Conservation (phyloP, 2,797 vertebrate species). For the Knipowitschia caucasica region DNA sequence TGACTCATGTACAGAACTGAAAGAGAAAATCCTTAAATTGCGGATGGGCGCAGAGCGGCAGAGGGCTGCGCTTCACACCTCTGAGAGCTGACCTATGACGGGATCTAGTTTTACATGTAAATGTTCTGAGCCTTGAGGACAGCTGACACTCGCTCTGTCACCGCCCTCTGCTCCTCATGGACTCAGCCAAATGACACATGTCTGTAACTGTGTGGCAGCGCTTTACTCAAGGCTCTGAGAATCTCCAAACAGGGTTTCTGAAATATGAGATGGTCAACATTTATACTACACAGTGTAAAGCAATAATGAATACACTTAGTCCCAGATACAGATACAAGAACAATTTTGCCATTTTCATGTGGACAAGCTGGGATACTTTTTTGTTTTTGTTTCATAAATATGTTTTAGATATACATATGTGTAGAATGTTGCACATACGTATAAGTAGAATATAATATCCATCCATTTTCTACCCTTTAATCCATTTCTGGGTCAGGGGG, state of each 20-base stretch:
- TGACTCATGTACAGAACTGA: slow-evolving; percentile 23
- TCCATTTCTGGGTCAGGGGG: too few species aligned
- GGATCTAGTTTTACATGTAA: slow-evolving; percentile 59
- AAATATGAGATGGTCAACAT: neutral
- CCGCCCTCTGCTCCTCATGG: slow-evolving; percentile 51
- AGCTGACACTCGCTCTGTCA: slow-evolving; percentile 63
- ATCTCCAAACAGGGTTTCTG: neutral
- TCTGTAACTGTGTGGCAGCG: slow-evolving; percentile 16
- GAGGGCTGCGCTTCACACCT: slow-evolving; percentile 38
- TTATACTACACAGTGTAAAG: too few species aligned
- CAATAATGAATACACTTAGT: too few species aligned
- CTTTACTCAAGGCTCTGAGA: slow-evolving; percentile 2
- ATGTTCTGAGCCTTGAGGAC: slow-evolving; percentile 65
- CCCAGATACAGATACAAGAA: too few species aligned
- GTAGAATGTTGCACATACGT: too few species aligned
- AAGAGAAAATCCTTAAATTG: slow-evolving; percentile 17
- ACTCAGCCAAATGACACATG: slow-evolving; percentile 58
- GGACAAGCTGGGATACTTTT: too few species aligned
- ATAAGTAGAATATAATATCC: too few species aligned
- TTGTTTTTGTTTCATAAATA: too few species aligned
- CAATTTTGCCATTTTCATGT: too few species aligned
- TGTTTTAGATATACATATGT: too few species aligned
- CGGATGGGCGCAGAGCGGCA: slow-evolving; percentile 29
- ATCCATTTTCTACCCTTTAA: too few species aligned
- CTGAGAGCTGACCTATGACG: slow-evolving; percentile 64